These are phyloP conservation scores for Scytalopus superciliaris DNA, from an alignment of 2,113 vertebrate species.

Conservation along the genomic window DNA sequence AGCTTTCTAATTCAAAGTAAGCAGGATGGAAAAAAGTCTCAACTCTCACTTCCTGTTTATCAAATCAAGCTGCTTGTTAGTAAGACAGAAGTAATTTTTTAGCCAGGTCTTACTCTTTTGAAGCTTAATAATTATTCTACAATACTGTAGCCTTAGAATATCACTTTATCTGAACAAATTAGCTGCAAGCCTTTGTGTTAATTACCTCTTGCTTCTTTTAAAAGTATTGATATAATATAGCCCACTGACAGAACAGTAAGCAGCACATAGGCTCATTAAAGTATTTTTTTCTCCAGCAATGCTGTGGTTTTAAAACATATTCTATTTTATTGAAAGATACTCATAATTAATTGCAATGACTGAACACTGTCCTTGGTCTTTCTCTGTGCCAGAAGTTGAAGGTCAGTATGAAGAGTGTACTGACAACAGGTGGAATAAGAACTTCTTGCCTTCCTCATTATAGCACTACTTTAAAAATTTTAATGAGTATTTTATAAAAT, in stretches of 20 bases:
- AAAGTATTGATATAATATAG: neutral
- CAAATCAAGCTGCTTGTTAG: slow-evolving; percentile 8
- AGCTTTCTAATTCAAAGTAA: slow-evolving; percentile 44
- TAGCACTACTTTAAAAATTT: neutral
- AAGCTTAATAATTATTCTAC: slow-evolving; percentile 33
- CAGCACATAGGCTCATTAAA: neutral
- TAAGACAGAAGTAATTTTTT: slow-evolving; percentile 30
- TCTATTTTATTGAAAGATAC: neutral
- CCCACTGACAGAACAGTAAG: neutral
- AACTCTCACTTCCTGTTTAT: slow-evolving; percentile 70
- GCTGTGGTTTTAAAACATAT: neutral
- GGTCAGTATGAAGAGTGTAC: neutral
- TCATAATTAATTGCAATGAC: neutral
- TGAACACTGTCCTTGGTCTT: neutral
- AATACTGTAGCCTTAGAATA: slow-evolving; percentile 6
- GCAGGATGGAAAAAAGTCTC: slow-evolving; percentile 20
- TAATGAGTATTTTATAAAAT: neutral
- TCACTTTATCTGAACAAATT: neutral
- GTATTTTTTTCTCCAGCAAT: neutral
- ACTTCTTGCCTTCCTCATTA: neutral
- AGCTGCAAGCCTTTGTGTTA: neutral
- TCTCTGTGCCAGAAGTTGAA: neutral
- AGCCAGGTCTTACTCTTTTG: neutral
- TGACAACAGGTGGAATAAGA: neutral
- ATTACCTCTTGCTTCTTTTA: neutral